Base-by-base conservation (phyloP, 1,140 invertebrate species). In the Cryptotermes secundus region DNA sequence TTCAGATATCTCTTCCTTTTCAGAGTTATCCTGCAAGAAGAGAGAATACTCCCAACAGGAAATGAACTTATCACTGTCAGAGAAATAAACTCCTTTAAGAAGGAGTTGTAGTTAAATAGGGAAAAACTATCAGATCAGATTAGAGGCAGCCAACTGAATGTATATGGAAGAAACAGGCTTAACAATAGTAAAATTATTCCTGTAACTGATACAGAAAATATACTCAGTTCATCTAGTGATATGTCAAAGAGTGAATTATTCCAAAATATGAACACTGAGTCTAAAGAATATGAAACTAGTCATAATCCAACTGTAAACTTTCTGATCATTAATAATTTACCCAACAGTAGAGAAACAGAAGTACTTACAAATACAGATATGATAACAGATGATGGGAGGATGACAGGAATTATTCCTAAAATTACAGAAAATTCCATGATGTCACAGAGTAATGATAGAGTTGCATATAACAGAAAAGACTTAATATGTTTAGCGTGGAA, bases 1-100 rank as follows among this genome's bases (percentile, higher is more conserved):
- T 82, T 42, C 35, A 82, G 3, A 38, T 49, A n/a, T 72, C n/a
- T 31, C 53, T 19, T 59, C 14, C 4, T 31, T 72, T 72, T 31
- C 59, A 72, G 59, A 72, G 6, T 82, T 53, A 42, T 82, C 26
- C 34, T 45, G 16, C 31, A 59, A 34, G 81, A 82, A 82, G 81
- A 82, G 16, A 31, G n/a, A 34, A 9, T 24, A 34, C 16, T 22
- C 31, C n/a, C 12, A 19, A n/a, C 7, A n/a, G 34, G 49, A 59
- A 82, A 53, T n/a, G 38, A 82, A 49, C 81, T 31, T 31, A n/a
- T 19, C 22, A 82, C 34, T 53, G 81, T 49, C 38, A 82, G 34
- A 45, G 42, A 82, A 82, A 82, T 82, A 34, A 38, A 59, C 34
- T 24, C 35, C 0, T 38, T 38, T 19, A 82, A 82, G 81, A 45